Percentiles rank a stretch among this genome's conserved stretches.
phyloP scores from a whole-genome alignment of 2,888 invertebrate genomes.

The Melikaiella ostensackeni region DNA sequence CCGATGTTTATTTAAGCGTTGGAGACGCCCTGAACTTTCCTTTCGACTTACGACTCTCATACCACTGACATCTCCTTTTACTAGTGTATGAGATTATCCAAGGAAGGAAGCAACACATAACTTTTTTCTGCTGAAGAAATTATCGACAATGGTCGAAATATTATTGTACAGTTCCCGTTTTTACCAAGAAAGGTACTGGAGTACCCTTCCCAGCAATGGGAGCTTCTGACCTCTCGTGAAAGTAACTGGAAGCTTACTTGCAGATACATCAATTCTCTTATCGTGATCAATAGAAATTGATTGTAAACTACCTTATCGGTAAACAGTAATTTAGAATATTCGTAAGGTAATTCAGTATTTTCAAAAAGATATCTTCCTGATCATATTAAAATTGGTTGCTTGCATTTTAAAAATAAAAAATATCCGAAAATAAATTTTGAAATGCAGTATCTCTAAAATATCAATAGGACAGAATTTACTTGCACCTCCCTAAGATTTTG shows the following conservation, averaged over 20 bases:
- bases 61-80: constrained; percentile 1
- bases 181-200: background rate
- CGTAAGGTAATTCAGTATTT: background rate
- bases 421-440: no score
- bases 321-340: background rate
- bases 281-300: background rate
- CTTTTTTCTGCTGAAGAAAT: constrained; percentile 38
- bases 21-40: constrained; percentile 45
- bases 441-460: no score
- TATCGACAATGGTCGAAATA: background rate
- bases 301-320: background rate
- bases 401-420: no score
- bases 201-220: background rate
- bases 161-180: background rate
- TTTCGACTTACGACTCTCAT: constrained; percentile 37
- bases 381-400: no score
- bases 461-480: no score
- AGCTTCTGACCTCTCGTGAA: constrained; percentile 8
- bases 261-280: background rate
- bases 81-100: constrained; percentile 33
- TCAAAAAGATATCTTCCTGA: no score
- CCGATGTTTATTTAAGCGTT: constrained; percentile 68
- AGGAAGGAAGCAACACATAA: background rate
- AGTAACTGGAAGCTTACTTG: background rate
- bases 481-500: no score